Evolutionary conservation across 2,888 invertebrate species (phyloP).

Genomic region (Lydus trimaculatus): DNA sequence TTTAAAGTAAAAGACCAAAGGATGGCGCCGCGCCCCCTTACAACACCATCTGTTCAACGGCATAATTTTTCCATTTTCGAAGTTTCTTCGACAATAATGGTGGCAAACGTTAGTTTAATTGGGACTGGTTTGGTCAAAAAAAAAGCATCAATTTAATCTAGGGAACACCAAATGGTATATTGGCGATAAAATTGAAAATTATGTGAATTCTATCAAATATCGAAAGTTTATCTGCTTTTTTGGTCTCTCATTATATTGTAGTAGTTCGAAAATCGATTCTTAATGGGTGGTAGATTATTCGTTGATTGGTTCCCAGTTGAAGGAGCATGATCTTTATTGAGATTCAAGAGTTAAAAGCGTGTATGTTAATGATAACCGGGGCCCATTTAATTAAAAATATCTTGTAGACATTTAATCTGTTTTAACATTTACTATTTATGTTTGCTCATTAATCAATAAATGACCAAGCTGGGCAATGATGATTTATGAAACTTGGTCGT

Average conservation of each 20-base stretch:
- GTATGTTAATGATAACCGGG: constrained; percentile 3
- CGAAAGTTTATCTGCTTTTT: neutral
- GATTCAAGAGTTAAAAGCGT: neutral
- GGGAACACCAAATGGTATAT: neutral
- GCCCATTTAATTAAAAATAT: constrained; percentile 2
- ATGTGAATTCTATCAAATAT: neutral
- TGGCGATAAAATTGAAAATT: neutral
- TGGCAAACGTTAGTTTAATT: constrained; percentile 14
- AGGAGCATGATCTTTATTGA: constrained; percentile 1
- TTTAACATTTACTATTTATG: constrained; percentile 5
- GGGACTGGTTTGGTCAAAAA: neutral
- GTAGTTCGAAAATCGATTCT: neutral
- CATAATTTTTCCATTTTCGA: constrained; percentile 13
- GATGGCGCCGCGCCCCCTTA: constrained; percentile 21
- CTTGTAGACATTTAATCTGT: constrained; percentile 2
- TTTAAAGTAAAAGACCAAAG: constrained; percentile 19
- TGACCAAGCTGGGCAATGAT: neutral
- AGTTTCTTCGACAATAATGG: constrained; percentile 7
- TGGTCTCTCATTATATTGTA: neutral
- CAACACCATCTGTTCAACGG: constrained; percentile 21
- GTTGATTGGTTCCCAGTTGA: constrained; percentile 1
- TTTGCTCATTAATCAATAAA: constrained; percentile 2
- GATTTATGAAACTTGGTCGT: neutral
- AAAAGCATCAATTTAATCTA: neutral
- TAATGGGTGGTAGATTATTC: neutral